These are phyloP conservation scores for Eleutherodactylus coqui DNA, from an alignment of 2,797 vertebrate species.

Conservation along the genomic window DNA sequence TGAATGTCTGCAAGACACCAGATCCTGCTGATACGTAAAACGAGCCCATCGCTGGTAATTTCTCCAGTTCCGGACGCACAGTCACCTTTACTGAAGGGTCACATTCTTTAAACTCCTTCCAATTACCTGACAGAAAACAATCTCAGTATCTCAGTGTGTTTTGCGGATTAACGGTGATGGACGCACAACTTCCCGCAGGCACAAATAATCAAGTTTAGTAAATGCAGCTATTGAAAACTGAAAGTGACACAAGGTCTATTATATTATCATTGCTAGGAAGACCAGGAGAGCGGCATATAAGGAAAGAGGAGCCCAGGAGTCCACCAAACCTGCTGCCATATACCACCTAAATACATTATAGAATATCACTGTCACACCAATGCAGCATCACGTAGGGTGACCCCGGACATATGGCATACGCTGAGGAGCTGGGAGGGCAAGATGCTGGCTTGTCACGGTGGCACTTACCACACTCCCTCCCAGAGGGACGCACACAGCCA, in stretches of 20 bases:
- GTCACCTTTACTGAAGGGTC: background rate
- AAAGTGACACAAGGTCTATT: background rate
- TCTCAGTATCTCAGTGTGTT: background rate
- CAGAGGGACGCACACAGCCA: too few relatives aligned
- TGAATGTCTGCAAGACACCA: background rate
- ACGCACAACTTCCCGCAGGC: background rate
- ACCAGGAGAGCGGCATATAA: background rate
- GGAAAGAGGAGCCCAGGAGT: too few relatives aligned
- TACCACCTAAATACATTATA: too few relatives aligned
- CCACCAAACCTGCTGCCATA: too few relatives aligned
- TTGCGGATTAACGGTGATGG: background rate
- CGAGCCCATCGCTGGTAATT: background rate
- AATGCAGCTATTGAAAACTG: background rate
- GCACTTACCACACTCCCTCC: too few relatives aligned
- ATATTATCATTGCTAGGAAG: background rate
- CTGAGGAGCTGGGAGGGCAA: too few relatives aligned
- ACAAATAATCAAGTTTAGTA: conserved; percentile 20
- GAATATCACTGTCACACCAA: too few relatives aligned
- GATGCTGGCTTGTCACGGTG: too few relatives aligned
- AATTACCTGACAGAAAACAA: background rate
- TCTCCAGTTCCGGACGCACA: background rate
- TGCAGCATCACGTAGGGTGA: too few relatives aligned
- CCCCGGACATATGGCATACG: too few relatives aligned
- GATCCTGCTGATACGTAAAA: background rate
- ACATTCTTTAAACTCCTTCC: conserved; percentile 6